Evolutionary conservation across 2,113 vertebrate species (phyloP), one percentile per base, ranked within the genome.

Genomic region (Festucalex cinctus): DNA sequence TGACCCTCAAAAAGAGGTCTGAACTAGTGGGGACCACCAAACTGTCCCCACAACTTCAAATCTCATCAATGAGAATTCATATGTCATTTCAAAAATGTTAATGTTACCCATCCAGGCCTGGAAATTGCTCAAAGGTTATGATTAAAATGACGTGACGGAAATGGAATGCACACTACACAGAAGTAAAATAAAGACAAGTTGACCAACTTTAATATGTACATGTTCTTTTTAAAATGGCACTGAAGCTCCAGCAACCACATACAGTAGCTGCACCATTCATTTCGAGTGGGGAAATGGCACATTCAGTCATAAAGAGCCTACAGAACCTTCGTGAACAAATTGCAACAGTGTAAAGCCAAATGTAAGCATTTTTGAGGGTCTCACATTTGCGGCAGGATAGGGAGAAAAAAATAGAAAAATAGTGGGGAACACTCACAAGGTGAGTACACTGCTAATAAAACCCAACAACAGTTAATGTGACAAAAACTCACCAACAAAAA

Each of bases 121-220:
- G 4, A 46, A 4, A n/a, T n/a, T 37, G 17, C 17, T 12, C 32
- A 19, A 36, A 9, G 36, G 19, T 6, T 10, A 9, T 8, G 14
- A 36, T 59, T 2, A 36, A 36, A 19, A 54, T 12, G 13, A 13
- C 22, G 12, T 26, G 51, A 14, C 13, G 3, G 9, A 37, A n/a
- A 59, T 36, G 19, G 12, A 36, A 36, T n/a, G 6, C 6, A 57
- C 51, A 68, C 57, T 46, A 69, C 6, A 57, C 56, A 68, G 60
- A 49, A 70, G 77, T 32, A 63, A 83, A 73, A 53, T 61, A 43
- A 26, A 26, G 44, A 62, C 64, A 66, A 76, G 36, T 68, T 66
- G 58, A 66, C 63, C 57, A 37, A 66, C 63, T 90, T 91, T 91
- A 91, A 84, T 91, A 85, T 88, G 16, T 85, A 79, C 83, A 86